Base-by-base conservation (phyloP, 2,113 vertebrate genomes). In the Periophthalmodon schlosseri region DNA sequence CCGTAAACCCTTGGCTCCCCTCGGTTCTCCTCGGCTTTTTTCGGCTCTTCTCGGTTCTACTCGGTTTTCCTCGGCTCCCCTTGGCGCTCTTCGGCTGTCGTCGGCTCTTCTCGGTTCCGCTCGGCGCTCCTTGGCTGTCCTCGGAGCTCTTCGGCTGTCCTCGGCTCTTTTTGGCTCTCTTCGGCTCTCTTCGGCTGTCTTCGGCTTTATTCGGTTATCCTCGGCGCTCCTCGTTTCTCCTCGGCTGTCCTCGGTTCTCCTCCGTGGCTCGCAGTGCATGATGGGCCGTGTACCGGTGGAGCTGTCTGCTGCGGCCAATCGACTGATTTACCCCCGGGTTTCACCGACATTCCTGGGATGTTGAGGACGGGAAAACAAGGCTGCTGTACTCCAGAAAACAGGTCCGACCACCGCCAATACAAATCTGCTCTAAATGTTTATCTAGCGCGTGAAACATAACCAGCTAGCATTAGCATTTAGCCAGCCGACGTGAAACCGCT, bases 371-470 rank as follows among this genome's bases (percentile, higher is more conserved):
- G 24, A 75, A 13, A 33, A 69, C 11, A 72, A 77, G 80, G 79
- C 78, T 12, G 88, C 88, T 72, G 86, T 75, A 78, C 78, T 79
- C 87, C 72, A 73, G 15, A 76, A 80, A 66, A 90, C 89, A 91
- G 93, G 92, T 94, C 24, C 0, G 18, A 21, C 60, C 3, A 0
- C 66, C 0, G 16, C 3, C 23, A 23, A 18, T 21, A 18, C 0
- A 61, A 13, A 20, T 7, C 15, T 0, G 36, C 36, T 10, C 4
- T 9, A n/a, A 0, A 9, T 34, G 15, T 52, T n/a, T 65, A 13
- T 3, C 4, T 3, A 13, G 39, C 14, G 64, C n/a, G 7, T 28
- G 0, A 2, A 2, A 77, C 76, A 9, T 82, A 84, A 4, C 76
- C 50, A 58, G 73, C 52, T 86, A 84, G 64, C 77, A n/a, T 72